Conservation (phyloP, 2,113 vertebrate genomes). For the Elephas maximus region DNA sequence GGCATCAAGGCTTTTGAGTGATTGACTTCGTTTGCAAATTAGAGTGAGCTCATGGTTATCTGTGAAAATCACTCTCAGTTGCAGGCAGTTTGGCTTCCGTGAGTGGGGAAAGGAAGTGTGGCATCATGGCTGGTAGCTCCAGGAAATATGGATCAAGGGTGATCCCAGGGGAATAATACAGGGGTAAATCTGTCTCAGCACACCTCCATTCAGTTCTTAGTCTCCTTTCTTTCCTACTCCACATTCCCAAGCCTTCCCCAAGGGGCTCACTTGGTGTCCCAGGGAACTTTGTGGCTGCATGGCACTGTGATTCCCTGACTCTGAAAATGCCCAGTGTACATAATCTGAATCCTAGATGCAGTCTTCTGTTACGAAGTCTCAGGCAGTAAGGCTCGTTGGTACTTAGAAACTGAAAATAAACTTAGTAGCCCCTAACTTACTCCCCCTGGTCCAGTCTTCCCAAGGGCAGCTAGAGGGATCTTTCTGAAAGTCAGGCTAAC, state of each 20-base stretch:
- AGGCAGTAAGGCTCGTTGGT: not conserved
- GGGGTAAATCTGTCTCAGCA: rapidly evolving
- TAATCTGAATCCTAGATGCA: not conserved
- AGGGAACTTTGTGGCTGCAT: not conserved
- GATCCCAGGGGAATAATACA: not conserved
- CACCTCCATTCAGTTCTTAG: not conserved
- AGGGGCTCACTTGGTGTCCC: not conserved
- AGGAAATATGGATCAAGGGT: not conserved
- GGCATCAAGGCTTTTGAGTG: not conserved
- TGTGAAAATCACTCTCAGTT: not conserved
- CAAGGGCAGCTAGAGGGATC: not conserved
- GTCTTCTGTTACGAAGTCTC: too few relatives aligned
- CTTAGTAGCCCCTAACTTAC: not conserved
- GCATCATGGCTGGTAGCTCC: not conserved
- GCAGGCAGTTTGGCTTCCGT: not conserved
- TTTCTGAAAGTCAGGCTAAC: not conserved
- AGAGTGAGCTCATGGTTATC: not conserved
- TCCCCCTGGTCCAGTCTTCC: not conserved
- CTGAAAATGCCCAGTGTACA: not conserved
- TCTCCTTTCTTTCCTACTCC: not conserved
- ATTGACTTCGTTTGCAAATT: not conserved
- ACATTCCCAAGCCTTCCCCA: not conserved
- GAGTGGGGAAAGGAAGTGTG: not conserved
- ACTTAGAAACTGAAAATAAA: not conserved
- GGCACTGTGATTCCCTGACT: not conserved